Percentiles rank a stretch among this genome's conserved stretches.
phyloP scores from a whole-genome alignment of 2,113 vertebrate genomes.

The Geococcyx californianus region DNA sequence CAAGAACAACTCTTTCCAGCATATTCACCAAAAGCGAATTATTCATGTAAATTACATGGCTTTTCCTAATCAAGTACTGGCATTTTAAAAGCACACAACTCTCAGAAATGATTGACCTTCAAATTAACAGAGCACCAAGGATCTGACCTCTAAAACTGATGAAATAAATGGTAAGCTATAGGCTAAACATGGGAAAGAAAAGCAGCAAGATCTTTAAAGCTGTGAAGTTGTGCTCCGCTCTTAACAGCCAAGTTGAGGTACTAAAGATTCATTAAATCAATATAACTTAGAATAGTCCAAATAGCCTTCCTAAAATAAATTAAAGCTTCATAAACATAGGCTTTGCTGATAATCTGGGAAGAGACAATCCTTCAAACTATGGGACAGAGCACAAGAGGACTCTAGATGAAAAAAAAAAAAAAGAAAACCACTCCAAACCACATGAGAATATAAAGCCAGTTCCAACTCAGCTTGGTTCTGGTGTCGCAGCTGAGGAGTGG shows the following conservation, averaged over 20 bases:
- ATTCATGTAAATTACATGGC: not conserved
- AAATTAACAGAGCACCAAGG: not conserved
- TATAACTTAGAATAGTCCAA: not conserved
- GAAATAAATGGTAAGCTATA: not conserved
- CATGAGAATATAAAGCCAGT: not conserved
- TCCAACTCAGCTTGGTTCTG: not conserved
- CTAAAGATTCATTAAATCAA: not conserved
- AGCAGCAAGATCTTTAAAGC: not conserved
- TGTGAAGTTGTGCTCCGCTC: not conserved
- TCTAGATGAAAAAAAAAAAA: not conserved
- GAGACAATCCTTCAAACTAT: not conserved
- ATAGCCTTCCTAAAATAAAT: not conserved
- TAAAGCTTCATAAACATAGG: not conserved
- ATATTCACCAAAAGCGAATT: not conserved
- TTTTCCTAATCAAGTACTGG: not conserved
- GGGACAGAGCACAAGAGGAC: not conserved
- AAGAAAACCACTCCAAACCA: not conserved
- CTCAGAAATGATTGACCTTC: not conserved
- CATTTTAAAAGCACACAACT: not conserved
- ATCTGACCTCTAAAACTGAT: not conserved
- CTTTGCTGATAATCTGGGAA: not conserved
- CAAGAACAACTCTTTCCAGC: not conserved
- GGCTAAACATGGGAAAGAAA: not conserved
- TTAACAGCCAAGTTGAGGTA: not conserved
- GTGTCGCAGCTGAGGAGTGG: fast-evolving